A percentile compares a stretch with the other conserved stretches of the same genome.
Conservation (phyloP, 2,888 invertebrate species). For the Agonopterix alstromeriana region DNA sequence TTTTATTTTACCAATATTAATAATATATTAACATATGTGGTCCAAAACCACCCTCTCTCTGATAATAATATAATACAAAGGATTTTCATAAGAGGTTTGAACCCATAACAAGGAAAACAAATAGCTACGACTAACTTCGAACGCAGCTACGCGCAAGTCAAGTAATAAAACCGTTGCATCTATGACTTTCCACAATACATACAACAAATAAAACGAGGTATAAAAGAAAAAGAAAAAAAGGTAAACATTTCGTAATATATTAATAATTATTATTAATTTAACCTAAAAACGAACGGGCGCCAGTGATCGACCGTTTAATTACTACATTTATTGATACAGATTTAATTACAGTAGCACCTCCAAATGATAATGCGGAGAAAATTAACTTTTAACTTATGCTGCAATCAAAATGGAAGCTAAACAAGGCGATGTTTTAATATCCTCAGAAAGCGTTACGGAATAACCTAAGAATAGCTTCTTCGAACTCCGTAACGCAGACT, state of each 20-base stretch:
- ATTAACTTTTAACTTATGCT: neutral
- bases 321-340: neutral
- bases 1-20: constrained; percentile 76
- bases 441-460: too few species aligned
- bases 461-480: too few species aligned
- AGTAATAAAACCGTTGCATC: constrained; percentile 40
- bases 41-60: constrained; percentile 70
- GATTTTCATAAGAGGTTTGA: constrained; percentile 69
- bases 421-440: neutral
- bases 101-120: constrained; percentile 73
- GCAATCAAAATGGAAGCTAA: constrained; percentile 15
- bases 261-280: constrained; percentile 41
- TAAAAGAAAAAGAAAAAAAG: constrained; percentile 46
- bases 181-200: constrained; percentile 39
- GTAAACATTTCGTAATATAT: constrained; percentile 62
- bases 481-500: too few species aligned
- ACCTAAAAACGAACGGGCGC: constrained; percentile 44
- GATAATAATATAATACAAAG: constrained; percentile 74
- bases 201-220: constrained; percentile 63
- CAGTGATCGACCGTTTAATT: constrained; percentile 12
- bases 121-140: constrained; percentile 43
- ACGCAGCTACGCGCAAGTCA: constrained; percentile 34
- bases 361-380: neutral
- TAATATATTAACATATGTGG: constrained; percentile 77
- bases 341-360: neutral